phyloP scores from a whole-genome alignment of 2,113 vertebrate genomes.

The Mesocricetus auratus region DNA sequence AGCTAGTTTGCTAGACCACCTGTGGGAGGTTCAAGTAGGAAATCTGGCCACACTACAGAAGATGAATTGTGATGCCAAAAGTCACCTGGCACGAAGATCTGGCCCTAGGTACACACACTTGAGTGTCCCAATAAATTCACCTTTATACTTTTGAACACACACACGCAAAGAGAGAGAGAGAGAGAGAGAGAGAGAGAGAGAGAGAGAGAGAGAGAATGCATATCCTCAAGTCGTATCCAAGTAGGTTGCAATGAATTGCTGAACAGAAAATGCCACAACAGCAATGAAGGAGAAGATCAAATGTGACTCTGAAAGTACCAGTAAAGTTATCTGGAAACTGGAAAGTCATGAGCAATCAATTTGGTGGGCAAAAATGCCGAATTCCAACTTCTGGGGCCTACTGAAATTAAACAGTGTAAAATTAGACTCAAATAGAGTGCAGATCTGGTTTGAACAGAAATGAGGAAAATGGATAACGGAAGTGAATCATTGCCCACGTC shows the following conservation, averaged over 20 bases:
- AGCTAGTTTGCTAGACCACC: not conserved
- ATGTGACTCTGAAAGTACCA: not conserved
- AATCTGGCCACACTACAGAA: not conserved
- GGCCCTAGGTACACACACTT: not conserved
- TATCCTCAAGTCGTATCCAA: not conserved
- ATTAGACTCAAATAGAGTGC: not conserved
- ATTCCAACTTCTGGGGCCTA: not conserved
- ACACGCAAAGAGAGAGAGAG: not conserved
- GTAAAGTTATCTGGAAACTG: not conserved
- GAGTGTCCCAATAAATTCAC: not conserved
- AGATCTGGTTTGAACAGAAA: not conserved
- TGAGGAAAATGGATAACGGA: not conserved
- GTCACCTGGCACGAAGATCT: not conserved
- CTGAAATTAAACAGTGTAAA: constrained; percentile 5
- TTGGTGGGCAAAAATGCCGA: not conserved
- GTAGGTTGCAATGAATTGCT: not conserved
- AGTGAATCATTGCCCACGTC: not conserved
- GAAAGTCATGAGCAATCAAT: not conserved
- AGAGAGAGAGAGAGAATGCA: not conserved
- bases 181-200: not conserved
- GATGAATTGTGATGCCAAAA: not conserved
- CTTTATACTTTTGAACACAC: not conserved
- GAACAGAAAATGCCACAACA: not conserved
- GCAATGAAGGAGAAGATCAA: not conserved
- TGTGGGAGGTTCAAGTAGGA: not conserved